phyloP scores from a whole-genome alignment of 2,797 vertebrate genomes.

The Sebastes hubbsi region DNA sequence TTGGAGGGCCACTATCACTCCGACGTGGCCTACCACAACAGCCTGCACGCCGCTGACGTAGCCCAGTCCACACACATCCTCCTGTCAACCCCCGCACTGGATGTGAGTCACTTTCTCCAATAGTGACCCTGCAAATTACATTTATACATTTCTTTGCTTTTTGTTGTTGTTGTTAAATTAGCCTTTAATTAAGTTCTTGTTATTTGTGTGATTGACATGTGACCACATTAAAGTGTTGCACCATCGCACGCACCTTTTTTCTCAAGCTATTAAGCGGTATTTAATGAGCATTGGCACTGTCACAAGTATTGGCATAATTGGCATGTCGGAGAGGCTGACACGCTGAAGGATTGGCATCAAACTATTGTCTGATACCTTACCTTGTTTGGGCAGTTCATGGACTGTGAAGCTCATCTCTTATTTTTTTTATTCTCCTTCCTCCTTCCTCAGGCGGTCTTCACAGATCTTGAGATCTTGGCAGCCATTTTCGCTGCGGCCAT shows the following conservation, averaged over 20 bases:
- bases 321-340: constrained; percentile 24
- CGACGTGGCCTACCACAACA: constrained; percentile 97
- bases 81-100: constrained; percentile 93
- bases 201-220: neutral
- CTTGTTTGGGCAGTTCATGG: constrained; percentile 11
- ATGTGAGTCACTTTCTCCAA: constrained; percentile 82
- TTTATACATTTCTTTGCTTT: neutral
- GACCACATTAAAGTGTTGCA: neutral
- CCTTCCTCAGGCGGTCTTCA: constrained; percentile 92
- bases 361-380: neutral
- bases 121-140: neutral
- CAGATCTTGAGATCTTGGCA: constrained; percentile 96
- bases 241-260: neutral
- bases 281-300: constrained; percentile 10
- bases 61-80: constrained; percentile 97
- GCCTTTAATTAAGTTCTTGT: neutral
- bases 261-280: neutral
- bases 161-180: neutral
- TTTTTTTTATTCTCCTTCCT: constrained; percentile 1
- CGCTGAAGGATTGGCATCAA: neutral
- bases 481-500: constrained; percentile 98
- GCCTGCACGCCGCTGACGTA: constrained; percentile 96
- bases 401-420: neutral
- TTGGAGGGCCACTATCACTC: constrained; percentile 96
- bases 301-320: constrained; percentile 12